Conservation (phyloP, 2,113 vertebrate genomes). For the Polyodon spathula region DNA sequence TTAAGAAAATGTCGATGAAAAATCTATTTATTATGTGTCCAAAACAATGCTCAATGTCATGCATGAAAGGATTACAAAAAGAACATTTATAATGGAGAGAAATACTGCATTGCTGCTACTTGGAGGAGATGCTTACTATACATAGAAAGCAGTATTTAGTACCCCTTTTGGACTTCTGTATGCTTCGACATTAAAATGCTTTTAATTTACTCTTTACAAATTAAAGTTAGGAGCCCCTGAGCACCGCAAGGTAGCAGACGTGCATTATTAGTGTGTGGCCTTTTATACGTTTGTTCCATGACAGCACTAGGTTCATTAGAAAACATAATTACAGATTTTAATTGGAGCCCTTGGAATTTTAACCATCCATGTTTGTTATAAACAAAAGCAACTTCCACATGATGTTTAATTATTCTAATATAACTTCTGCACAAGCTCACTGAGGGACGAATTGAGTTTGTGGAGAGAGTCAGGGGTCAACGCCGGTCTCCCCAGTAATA, state of each 20-base stretch:
- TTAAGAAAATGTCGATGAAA: too few relatives aligned
- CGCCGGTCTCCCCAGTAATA: not conserved
- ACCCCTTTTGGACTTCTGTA: slow-evolving; percentile 20
- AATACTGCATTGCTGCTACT: too few relatives aligned
- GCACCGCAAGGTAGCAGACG: slow-evolving; percentile 31
- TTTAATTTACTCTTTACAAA: slow-evolving; percentile 46
- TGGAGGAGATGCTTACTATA: too few relatives aligned
- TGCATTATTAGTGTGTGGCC: slow-evolving; percentile 30
- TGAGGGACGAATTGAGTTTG: too few relatives aligned
- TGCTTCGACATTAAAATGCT: slow-evolving; percentile 28
- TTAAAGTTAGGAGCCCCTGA: slow-evolving; percentile 31
- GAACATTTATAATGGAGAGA: too few relatives aligned
- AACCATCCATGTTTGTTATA: slow-evolving; percentile 37
- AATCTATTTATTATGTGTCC: too few relatives aligned
- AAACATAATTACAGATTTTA: slow-evolving; percentile 55
- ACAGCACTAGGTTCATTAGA: slow-evolving; percentile 47
- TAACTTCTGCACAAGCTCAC: not conserved
- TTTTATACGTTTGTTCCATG: slow-evolving; percentile 47
- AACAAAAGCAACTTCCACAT: slow-evolving; percentile 13
- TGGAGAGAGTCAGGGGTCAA: not conserved
- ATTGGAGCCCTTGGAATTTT: slow-evolving; percentile 46
- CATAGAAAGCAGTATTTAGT: too few relatives aligned
- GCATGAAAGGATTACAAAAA: too few relatives aligned
- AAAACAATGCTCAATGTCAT: too few relatives aligned
- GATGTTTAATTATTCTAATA: not conserved